Evolutionary conservation across 2,113 vertebrate species (phyloP).

Genomic region (Anhinga rufa): DNA sequence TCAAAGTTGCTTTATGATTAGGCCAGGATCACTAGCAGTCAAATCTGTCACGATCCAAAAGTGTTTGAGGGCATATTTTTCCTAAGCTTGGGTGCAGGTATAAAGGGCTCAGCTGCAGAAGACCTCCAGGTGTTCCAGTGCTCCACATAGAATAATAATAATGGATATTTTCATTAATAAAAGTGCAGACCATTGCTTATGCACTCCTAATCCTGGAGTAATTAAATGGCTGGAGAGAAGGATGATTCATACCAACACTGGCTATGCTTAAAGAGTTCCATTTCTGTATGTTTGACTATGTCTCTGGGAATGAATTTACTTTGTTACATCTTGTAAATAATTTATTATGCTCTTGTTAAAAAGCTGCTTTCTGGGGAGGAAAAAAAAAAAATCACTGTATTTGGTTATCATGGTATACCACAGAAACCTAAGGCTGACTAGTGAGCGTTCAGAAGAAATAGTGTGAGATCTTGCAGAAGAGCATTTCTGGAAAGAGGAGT

Average conservation of each 20-base stretch:
- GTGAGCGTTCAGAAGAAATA: background rate
- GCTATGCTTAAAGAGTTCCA: background rate
- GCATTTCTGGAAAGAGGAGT: background rate
- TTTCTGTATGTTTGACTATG: background rate
- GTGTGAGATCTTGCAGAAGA: background rate
- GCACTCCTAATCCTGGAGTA: background rate
- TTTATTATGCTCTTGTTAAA: background rate
- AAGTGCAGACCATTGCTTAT: background rate
- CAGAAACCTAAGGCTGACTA: background rate
- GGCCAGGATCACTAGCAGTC: background rate
- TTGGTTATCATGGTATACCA: background rate
- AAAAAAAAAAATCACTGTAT: background rate
- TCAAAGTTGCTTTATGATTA: background rate
- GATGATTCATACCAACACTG: background rate
- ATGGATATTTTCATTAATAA: constrained; percentile 20
- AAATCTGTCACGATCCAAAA: background rate
- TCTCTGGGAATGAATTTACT: background rate
- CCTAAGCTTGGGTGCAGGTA: background rate
- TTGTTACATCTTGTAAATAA: background rate
- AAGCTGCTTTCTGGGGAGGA: background rate
- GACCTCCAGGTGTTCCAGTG: background rate
- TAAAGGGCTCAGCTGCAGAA: background rate
- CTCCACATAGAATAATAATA: background rate
- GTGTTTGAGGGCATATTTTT: background rate
- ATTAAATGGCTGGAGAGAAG: constrained; percentile 3